These are phyloP conservation scores for Saturnia pavonia DNA, from an alignment of 2,888 invertebrate species.

Conservation along the genomic window DNA sequence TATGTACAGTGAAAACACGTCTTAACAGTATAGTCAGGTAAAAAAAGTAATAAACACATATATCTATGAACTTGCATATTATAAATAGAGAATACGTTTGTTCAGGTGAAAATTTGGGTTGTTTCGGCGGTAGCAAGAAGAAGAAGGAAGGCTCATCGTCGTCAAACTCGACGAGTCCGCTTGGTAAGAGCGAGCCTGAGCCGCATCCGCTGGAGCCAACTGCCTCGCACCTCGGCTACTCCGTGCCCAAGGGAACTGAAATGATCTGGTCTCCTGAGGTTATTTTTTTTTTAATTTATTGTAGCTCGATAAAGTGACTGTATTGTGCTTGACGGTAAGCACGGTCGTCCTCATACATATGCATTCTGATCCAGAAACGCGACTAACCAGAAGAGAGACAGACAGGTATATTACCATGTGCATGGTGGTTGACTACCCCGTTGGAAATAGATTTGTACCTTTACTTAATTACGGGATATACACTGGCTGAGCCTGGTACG, in stretches of 20 bases:
- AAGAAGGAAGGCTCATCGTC: slow-evolving; percentile 89
- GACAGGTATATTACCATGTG: no score
- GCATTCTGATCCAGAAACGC: no score
- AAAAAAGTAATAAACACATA: not conserved
- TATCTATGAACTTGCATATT: not conserved
- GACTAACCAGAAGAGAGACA: no score
- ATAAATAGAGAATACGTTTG: not conserved
- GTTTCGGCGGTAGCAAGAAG: slow-evolving; percentile 98
- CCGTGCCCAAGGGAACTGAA: slow-evolving; percentile 77
- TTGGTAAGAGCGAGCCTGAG: slow-evolving; percentile 72
- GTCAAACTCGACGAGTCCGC: slow-evolving; percentile 80
- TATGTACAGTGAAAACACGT: no score
- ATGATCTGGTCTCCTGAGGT: slow-evolving; percentile 80
- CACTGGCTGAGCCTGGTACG: no score
- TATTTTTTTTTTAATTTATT: not conserved
- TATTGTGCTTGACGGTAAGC: no score
- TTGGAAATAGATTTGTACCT: no score
- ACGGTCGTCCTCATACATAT: no score
- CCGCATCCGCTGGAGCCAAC: slow-evolving; percentile 59
- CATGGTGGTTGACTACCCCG: no score
- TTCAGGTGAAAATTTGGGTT: slow-evolving; percentile 94
- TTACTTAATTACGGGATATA: no score
- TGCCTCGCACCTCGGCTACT: slow-evolving; percentile 88
- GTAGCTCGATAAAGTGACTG: no score
- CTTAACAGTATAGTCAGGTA: no score